Evolutionary conservation across 2,888 invertebrate genomes (phyloP).

Genomic region (Endomychus coccineus): DNA sequence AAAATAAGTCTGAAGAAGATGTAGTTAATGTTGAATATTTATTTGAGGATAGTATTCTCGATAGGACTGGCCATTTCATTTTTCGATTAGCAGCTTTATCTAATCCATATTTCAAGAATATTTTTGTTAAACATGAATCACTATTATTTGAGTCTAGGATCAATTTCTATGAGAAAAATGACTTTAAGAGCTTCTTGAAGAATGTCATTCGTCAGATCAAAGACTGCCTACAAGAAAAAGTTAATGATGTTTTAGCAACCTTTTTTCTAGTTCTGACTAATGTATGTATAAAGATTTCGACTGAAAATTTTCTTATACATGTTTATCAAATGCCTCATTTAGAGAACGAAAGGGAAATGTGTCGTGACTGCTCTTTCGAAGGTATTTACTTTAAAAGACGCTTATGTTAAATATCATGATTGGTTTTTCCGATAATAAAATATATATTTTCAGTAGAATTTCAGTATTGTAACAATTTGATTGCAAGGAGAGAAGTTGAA

Average conservation of each 20-base stretch:
- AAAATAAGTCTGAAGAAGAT: too few relatives aligned
- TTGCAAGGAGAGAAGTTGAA: slow-evolving; percentile 6
- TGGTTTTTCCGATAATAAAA: too few relatives aligned
- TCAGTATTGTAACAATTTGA: slow-evolving; percentile 6
- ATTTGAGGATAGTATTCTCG: slow-evolving; percentile 52
- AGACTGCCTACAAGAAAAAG: slow-evolving; percentile 7
- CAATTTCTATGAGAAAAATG: slow-evolving; percentile 5
- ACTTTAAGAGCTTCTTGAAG: slow-evolving; percentile 8
- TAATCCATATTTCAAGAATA: slow-evolving; percentile 37
- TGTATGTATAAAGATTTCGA: not conserved
- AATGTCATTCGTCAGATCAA: slow-evolving; percentile 8
- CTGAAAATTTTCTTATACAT: slow-evolving; percentile 8
- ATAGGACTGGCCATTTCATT: slow-evolving; percentile 53
- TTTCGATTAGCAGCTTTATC: slow-evolving; percentile 44
- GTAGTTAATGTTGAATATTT: slow-evolving; percentile 48
- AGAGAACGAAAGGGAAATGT: not conserved
- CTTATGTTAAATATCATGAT: too few relatives aligned
- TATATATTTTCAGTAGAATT: slow-evolving; percentile 12
- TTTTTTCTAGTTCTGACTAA: slow-evolving; percentile 29
- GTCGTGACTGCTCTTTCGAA: not conserved
- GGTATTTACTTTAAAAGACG: too few relatives aligned
- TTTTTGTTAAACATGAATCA: slow-evolving; percentile 41
- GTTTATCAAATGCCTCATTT: slow-evolving; percentile 1
- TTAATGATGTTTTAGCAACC: slow-evolving; percentile 16
- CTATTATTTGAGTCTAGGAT: slow-evolving; percentile 9